Evolutionary conservation across 2,113 vertebrate species (phyloP).

Genomic region (Loxodonta africana): DNA sequence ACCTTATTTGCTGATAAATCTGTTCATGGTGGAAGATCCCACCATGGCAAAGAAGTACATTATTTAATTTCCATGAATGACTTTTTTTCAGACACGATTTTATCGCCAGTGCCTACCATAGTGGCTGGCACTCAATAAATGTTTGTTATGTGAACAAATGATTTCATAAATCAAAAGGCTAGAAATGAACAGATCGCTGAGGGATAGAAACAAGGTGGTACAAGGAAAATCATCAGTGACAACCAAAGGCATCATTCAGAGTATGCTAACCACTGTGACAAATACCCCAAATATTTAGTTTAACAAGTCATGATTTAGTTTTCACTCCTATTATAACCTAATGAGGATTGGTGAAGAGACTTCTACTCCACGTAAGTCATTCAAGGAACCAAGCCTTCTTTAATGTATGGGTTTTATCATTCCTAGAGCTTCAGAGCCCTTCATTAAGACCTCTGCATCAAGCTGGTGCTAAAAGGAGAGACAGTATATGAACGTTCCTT

Average conservation of each 20-base stretch:
- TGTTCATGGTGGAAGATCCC: background rate
- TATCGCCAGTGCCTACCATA: background rate
- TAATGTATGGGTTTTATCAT: background rate
- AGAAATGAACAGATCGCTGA: background rate
- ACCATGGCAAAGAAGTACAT: background rate
- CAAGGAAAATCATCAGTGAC: background rate
- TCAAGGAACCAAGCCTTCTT: background rate
- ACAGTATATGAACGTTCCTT: background rate
- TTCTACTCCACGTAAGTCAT: background rate
- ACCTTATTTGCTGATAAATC: background rate
- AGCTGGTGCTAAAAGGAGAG: background rate
- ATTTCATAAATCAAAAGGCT: background rate
- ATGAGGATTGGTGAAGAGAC: background rate
- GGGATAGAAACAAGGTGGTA: background rate
- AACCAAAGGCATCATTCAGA: background rate
- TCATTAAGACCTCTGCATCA: background rate
- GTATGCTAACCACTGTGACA: background rate
- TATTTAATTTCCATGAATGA: background rate
- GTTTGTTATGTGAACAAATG: background rate
- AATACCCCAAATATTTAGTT: background rate
- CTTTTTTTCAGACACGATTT: background rate
- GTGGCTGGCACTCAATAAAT: background rate
- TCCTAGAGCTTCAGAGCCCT: background rate
- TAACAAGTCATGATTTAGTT: background rate
- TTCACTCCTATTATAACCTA: background rate